Base-by-base conservation (phyloP, 2,797 vertebrate species). In the Heteromormyrus szaboi region DNA sequence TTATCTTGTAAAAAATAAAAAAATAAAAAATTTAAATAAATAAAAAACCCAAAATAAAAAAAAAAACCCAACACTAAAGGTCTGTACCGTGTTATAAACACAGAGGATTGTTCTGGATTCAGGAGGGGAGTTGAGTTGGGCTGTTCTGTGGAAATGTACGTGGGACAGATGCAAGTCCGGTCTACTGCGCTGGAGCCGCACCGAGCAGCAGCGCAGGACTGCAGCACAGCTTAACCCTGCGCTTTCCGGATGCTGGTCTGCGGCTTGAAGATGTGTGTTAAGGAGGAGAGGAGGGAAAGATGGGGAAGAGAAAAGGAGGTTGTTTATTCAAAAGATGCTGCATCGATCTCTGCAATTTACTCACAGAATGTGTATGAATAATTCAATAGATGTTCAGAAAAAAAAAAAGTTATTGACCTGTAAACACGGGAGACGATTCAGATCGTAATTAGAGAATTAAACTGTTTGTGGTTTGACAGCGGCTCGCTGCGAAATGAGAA, bases 71-170 rank as follows among this genome's bases (percentile, higher is more conserved):
- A 93, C 94, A 95, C 94, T 93, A 95, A 91, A 90, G 92, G 94
- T 97, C 97, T 97, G 94, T 97, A 97, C 94, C 94, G 95, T 97
- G 97, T 96, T 95, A 95, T 94, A 96, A 92, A 95, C 96, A 97
- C 96, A 98, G 97, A 90, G 90, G 91, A 92, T 93, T 95, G 94
- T 93, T 92, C 91, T 85, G 91, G 90, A 94, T 89, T 90, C 90
- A 91, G 89, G 89, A 87, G 91, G 92, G 93, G 94, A 87, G 89
- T 48, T 86, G 79, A 29, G 92, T 89, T 90, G 86, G 91, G 91
- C 92, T 87, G 92, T 94, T 94, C 92, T 94, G 90, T 91, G 91
- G 90, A 88, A 91, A 94, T 93, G 88, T 90, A 89, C 92, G 91
- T 92, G 92, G 90, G 92, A 94, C 92, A 92, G 92, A 94, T 95